Evolutionary conservation across 2,888 invertebrate genomes (phyloP), one percentile per base, ranked within the genome.

Genomic region (Hemicrepidius hirtus): DNA sequence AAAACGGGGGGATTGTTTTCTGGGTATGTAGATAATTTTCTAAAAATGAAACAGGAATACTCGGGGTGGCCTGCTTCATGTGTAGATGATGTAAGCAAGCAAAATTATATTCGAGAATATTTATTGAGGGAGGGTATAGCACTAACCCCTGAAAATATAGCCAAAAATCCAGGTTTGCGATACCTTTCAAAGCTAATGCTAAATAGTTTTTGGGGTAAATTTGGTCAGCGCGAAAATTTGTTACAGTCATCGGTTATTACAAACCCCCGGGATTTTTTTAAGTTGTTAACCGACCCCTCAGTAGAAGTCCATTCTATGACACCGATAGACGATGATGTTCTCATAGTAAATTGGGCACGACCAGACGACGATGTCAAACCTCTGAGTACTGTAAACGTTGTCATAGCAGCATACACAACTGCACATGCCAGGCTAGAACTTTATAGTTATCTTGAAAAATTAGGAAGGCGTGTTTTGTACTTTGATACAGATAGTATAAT

Each of bases 351-450:
- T 18, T 66, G 55, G 41, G 5, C 20, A 21, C 41, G n/a, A 28
- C 0, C 32, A 12, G 73, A 77, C 0, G 80, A 80, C 21, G 67
- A 71, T 1, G n/a, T 57, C 4, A 68, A 50, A 13, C 66, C 75
- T 12, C 59, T 72, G 44, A 57, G 63, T 1, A 76, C 72, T 1
- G 75, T 78, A n/a, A 84, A 83, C 71, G 77, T 81, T 0, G 79
- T 81, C 10, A 79, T 87, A 3, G 86, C 85, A 0, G 80, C 82
- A 0, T 85, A 83, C 59, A 84, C 83, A 0, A 85, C 78, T 59
- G 65, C 2, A 6, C 16, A 12, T 12, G 59, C 40, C 3, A 18
- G 59, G 10, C 13, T 59, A 21, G 20, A 59, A 21, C 40, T 59
- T 0, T 59, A 59, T 40, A 40, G 20, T 18, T 59, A 40, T 16